phyloP scores from a whole-genome alignment of 2,888 invertebrate genomes.

The Torymus aiolomorphi region DNA sequence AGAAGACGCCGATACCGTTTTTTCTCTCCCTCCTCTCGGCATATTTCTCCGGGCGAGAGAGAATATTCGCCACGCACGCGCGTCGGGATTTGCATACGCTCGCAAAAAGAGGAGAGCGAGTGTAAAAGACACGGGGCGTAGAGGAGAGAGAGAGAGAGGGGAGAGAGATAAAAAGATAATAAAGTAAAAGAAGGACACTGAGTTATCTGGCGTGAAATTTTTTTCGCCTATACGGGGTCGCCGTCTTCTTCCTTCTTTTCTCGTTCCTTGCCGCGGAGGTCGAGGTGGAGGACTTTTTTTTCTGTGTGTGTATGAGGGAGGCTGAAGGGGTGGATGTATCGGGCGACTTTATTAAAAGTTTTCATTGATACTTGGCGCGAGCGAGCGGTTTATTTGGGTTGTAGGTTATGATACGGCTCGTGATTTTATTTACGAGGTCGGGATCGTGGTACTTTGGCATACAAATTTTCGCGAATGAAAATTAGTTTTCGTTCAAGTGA shows the following conservation, averaged over 20 bases:
- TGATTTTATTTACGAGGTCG: background rate
- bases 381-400: background rate
- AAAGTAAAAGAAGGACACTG: slow-evolving; percentile 55
- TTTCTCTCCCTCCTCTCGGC: slow-evolving; percentile 23
- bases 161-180: slow-evolving; percentile 51
- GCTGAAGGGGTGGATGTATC: slow-evolving; percentile 20
- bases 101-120: slow-evolving; percentile 48
- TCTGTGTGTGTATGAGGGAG: background rate
- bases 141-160: slow-evolving; percentile 37
- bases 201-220: slow-evolving; percentile 56
- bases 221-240: background rate
- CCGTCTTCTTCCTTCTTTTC: background rate
- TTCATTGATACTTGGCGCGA: slow-evolving; percentile 3
- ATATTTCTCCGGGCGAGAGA: too few relatives aligned
- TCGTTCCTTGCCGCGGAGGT: background rate
- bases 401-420: background rate
- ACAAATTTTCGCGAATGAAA: too few relatives aligned
- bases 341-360: slow-evolving; percentile 40
- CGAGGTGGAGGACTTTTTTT: background rate
- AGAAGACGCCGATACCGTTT: slow-evolving; percentile 54
- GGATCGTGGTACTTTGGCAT: too few relatives aligned
- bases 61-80: slow-evolving; percentile 53
- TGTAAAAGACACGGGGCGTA: background rate
- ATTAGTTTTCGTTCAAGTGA: too few relatives aligned
- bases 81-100: slow-evolving; percentile 58